Evolutionary conservation across 2,797 vertebrate species (phyloP).

Genomic region (Dromococcyx pavoninus): DNA sequence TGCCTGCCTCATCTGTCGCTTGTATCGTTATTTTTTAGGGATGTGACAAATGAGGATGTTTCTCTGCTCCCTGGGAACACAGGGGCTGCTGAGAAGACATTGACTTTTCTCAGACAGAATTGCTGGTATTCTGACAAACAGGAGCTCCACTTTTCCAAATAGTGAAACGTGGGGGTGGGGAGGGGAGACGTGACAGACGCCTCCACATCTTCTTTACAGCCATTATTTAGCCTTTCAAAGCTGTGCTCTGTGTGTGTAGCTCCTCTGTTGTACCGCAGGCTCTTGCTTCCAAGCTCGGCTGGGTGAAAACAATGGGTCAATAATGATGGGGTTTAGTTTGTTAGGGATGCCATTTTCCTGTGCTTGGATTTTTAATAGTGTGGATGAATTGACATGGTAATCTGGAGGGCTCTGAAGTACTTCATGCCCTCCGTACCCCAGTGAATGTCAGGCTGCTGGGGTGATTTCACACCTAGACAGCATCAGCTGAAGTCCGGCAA

Average conservation of each 20-base stretch:
- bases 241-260: background rate
- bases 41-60: background rate
- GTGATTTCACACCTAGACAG: background rate
- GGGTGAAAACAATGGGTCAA: background rate
- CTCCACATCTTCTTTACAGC: background rate
- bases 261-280: background rate
- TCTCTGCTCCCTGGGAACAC: background rate
- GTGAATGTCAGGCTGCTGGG: background rate
- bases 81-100: background rate
- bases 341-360: background rate
- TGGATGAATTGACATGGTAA: background rate
- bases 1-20: background rate
- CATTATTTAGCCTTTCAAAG: background rate
- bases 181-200: background rate
- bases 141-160: background rate
- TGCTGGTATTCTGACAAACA: background rate
- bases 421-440: background rate
- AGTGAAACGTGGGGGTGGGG: background rate
- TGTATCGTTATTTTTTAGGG: constrained; percentile 8
- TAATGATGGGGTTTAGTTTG: background rate
- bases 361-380: background rate
- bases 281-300: background rate
- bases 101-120: background rate
- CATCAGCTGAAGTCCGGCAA: background rate
- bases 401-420: background rate